Conservation (phyloP, 37 sponge, comb jelly and placozoan genomes). For the Chondrilla cf. caribensis region DNA sequence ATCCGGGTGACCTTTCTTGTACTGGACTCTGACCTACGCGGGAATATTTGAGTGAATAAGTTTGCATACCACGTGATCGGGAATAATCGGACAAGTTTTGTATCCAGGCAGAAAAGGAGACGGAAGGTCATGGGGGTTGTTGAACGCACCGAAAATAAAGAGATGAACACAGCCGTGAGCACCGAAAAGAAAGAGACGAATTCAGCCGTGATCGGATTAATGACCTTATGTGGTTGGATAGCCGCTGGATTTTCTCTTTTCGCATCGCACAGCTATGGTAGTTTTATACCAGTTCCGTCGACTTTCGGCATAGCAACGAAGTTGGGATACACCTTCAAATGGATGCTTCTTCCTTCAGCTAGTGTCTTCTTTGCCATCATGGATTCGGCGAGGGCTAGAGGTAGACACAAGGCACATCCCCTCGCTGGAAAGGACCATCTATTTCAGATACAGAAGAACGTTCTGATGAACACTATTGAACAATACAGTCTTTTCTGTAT, state of each 20-base stretch:
- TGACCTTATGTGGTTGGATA: background rate
- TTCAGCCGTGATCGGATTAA: too few relatives aligned
- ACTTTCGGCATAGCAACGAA: slow-evolving; percentile 22
- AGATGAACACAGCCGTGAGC: too few relatives aligned
- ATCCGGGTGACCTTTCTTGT: too few relatives aligned
- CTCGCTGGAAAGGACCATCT: slow-evolving; percentile 47
- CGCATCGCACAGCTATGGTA: slow-evolving; percentile 33
- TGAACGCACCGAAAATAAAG: too few relatives aligned
- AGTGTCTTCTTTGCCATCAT: slow-evolving; percentile 25
- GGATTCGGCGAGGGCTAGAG: slow-evolving; percentile 12
- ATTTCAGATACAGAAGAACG: slow-evolving; percentile 35
- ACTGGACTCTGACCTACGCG: too few relatives aligned
- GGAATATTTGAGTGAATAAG: too few relatives aligned
- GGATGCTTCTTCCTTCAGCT: slow-evolving; percentile 37
- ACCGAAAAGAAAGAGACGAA: too few relatives aligned
- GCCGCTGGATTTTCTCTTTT: background rate
- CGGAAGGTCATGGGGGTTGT: too few relatives aligned
- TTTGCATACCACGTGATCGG: too few relatives aligned
- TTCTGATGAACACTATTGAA: slow-evolving; percentile 56
- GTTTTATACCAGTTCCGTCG: slow-evolving; percentile 45
- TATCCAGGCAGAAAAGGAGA: too few relatives aligned
- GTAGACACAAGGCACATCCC: slow-evolving; percentile 13
- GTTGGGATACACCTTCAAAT: slow-evolving; percentile 35
- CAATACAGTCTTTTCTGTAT: slow-evolving; percentile 28
- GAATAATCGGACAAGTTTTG: too few relatives aligned